These are phyloP conservation scores for Cervus canadensis DNA, from an alignment of 2,113 vertebrate genomes.

Conservation along the genomic window DNA sequence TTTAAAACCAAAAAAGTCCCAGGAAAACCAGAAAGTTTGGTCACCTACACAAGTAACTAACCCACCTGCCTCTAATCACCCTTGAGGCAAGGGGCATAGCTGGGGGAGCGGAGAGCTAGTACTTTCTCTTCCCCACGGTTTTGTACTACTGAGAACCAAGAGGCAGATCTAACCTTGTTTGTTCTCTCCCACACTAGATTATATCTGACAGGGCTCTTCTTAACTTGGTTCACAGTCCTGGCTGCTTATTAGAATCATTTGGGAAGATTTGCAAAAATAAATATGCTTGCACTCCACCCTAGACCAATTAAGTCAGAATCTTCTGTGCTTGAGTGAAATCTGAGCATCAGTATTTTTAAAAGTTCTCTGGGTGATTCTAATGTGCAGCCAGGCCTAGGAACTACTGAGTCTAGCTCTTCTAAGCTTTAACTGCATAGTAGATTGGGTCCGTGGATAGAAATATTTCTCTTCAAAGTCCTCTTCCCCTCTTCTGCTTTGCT, in stretches of 20 bases:
- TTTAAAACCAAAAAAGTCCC: slow-evolving; percentile 23
- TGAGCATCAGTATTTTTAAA: slow-evolving; percentile 25
- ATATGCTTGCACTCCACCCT: background rate
- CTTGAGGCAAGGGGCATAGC: background rate
- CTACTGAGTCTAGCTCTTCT: background rate
- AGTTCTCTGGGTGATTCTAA: background rate
- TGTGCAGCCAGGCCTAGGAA: background rate
- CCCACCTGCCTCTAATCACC: background rate
- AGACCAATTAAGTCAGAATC: background rate
- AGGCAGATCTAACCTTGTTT: background rate
- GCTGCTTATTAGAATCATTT: slow-evolving; percentile 6
- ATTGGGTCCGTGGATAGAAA: background rate
- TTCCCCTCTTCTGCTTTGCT: background rate
- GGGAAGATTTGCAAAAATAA: slow-evolving; percentile 14
- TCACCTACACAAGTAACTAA: background rate
- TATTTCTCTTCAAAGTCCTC: background rate
- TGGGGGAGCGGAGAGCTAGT: background rate
- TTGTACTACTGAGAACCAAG: background rate
- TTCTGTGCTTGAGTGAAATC: slow-evolving; percentile 22
- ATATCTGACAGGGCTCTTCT: background rate
- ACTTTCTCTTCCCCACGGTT: background rate
- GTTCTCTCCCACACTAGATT: background rate
- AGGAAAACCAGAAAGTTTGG: slow-evolving; percentile 20
- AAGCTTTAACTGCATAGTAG: background rate
- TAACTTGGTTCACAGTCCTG: background rate